phyloP scores from a whole-genome alignment of 2,113 vertebrate genomes.

The Theropithecus gelada region DNA sequence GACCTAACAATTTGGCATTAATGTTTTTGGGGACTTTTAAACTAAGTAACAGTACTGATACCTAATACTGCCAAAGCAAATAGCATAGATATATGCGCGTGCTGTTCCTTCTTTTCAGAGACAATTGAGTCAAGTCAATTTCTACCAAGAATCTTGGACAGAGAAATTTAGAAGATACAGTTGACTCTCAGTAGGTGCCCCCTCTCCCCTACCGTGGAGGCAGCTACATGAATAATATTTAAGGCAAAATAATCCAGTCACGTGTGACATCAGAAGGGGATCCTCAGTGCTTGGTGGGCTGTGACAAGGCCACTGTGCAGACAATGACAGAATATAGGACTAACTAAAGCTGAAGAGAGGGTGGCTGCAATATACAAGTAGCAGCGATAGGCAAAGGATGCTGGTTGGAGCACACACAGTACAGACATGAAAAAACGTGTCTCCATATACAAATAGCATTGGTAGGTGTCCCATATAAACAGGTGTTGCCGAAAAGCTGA shows the following conservation, averaged over 20 bases:
- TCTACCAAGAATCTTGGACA: not conserved
- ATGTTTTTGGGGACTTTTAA: conserved; percentile 35
- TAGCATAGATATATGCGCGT: not conserved
- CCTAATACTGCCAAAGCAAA: conserved; percentile 38
- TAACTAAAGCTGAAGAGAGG: not conserved
- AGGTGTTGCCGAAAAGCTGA: not conserved
- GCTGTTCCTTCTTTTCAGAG: conserved; percentile 27
- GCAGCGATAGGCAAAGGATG: not conserved
- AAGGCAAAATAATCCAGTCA: conserved; percentile 18
- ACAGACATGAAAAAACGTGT: not conserved
- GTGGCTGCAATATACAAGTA: not conserved
- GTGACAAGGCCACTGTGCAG: not conserved
- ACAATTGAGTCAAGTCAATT: not conserved
- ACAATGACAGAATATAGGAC: not conserved
- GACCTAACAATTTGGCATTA: conserved; percentile 15
- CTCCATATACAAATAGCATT: not conserved
- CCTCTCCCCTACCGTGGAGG: not conserved
- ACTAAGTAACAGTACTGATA: conserved; percentile 16
- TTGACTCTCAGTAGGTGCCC: not conserved
- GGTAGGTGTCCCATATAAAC: not conserved
- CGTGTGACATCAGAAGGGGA: not conserved
- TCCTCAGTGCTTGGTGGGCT: not conserved
- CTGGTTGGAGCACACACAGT: not conserved
- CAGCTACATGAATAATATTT: not conserved
- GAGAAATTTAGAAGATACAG: not conserved